A percentile compares a stretch with the other conserved stretches of the same genome.
Conservation (phyloP, 2,113 vertebrate genomes). For the Gambusia affinis region DNA sequence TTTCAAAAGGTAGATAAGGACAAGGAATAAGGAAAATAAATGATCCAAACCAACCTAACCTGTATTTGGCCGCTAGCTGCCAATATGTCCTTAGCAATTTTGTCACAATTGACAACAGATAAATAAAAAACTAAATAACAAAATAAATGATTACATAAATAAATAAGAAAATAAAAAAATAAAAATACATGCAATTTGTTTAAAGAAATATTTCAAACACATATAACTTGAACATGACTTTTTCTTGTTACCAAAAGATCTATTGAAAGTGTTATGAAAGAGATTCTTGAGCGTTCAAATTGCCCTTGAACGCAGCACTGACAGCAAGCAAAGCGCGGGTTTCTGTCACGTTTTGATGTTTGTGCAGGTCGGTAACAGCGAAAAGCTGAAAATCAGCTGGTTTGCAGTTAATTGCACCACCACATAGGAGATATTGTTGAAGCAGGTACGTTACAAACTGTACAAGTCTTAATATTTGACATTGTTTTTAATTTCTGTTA, state of each 20-base stretch:
- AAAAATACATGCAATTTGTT: too few species aligned
- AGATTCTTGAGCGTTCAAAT: slow-evolving; percentile 10
- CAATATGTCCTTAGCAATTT: too few species aligned
- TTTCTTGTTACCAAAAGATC: neutral
- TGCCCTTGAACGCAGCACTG: slow-evolving; percentile 42
- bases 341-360: slow-evolving; percentile 35
- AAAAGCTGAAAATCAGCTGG: neutral
- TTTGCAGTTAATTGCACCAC: neutral
- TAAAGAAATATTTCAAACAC: too few species aligned
- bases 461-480: too few species aligned
- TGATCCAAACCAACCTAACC: neutral
- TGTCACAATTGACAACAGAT: too few species aligned
- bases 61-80: too few species aligned
- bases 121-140: too few species aligned
- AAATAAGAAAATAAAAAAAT: too few species aligned
- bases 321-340: slow-evolving; percentile 17
- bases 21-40: neutral
- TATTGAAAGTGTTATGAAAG: neutral
- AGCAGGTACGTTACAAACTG: neutral
- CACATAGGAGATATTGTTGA: neutral
- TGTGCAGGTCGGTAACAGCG: slow-evolving; percentile 15
- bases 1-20: neutral
- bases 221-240: neutral
- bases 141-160: too few species aligned
- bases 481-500: too few species aligned